Base-by-base conservation (phyloP, 1,140 invertebrate species). In the Drosophila quadrilineata region DNA sequence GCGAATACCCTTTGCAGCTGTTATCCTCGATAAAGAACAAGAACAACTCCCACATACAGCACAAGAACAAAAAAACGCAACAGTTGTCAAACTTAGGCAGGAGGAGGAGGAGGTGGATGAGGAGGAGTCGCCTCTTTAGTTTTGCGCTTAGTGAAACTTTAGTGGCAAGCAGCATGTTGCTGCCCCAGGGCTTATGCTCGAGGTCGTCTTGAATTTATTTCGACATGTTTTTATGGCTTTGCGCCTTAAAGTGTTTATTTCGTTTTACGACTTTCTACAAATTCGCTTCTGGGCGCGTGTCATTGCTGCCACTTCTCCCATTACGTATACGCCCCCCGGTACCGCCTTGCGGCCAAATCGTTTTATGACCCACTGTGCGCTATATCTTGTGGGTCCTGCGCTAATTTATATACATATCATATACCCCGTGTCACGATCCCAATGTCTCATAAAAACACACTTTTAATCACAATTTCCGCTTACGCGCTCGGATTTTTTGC, bases 401-500 rank as follows among this genome's bases (percentile, higher is more conserved):
- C 77, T 82, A 82, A 82, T 82, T 84, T 82, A 82, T 85, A 84
- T 60, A 72, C n/a, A n/a, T n/a, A n/a, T n/a, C n/a, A n/a, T n/a
- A 49, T 84, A 38, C 65, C 65, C 38, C 59, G 45, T 59, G 75
- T 80, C 77, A 82, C 77, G 76, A 65, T n/a, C 68, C 41, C 33
- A 76, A 66, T 70, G 68, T 38, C 54, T 82, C 77, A 77, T 82
- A 82, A 82, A 82, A 82, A 71, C 64, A 63, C 77, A 77, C 69
- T 82, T 84, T 84, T 84, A 82, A 82, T 82, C 77, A 82, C 73
- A 73, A 70, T 60, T 73, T 58, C 54, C 43, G 59, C 64, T 53
- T 63, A 48, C 43, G 41, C 52, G 49, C 38, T n/a, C 29, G 62
- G 19, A 71, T 59, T 70, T 73, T 52, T 67, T 54, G 64, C 57